Evolutionary conservation across 2,113 vertebrate genomes (phyloP).

Genomic region (Gymnocephalus cernua): DNA sequence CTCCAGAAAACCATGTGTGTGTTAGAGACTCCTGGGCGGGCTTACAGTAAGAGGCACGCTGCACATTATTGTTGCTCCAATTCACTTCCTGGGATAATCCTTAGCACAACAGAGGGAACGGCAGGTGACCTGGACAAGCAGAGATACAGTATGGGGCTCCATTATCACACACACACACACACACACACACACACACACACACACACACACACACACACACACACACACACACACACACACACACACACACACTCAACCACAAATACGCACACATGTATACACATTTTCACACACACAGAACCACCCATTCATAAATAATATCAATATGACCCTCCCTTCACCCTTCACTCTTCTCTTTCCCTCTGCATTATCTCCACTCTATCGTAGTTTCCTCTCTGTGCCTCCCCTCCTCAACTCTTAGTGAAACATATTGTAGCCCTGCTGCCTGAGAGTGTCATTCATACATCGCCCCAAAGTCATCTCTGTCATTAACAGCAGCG

Average conservation of each 20-base stretch:
- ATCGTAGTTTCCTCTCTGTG: conserved; percentile 5
- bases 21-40: conserved; percentile 30
- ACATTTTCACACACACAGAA: conserved; percentile 50
- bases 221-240: conserved; percentile 38
- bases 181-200: conserved; percentile 64
- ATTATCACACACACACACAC: conserved; percentile 71
- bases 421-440: conserved; percentile 68
- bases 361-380: conserved; percentile 38
- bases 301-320: conserved; percentile 79
- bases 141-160: conserved; percentile 71
- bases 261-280: background rate
- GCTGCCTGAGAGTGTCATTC: conserved; percentile 69
- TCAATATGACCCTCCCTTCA: conserved; percentile 73
- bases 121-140: conserved; percentile 78
- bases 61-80: conserved; percentile 80
- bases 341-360: conserved; percentile 50
- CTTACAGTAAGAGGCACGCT: conserved; percentile 73
- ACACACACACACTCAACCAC: conserved; percentile 13
- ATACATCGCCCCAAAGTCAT: conserved; percentile 80
- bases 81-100: conserved; percentile 86
- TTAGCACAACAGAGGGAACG: conserved; percentile 78
- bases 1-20: conserved; percentile 29
- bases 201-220: conserved; percentile 44
- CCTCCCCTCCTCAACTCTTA: conserved; percentile 58
- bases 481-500: conserved; percentile 76